These are phyloP conservation scores for Rana temporaria DNA, from an alignment of 2,113 vertebrate genomes.

Conservation along the genomic window DNA sequence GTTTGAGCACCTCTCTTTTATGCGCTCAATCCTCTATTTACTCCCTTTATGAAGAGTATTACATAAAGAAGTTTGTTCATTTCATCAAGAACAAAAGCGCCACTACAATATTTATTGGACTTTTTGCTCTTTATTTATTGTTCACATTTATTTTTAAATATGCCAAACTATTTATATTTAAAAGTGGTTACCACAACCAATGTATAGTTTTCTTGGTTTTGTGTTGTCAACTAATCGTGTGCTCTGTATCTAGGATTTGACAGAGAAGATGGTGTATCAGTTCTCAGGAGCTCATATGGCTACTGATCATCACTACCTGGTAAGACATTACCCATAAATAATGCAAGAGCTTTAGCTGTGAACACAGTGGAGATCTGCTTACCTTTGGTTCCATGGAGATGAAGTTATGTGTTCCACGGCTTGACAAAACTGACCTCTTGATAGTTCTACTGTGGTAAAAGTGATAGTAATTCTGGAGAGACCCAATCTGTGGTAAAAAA, in stretches of 20 bases:
- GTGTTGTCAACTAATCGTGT: background rate
- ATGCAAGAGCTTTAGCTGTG: slow-evolving; percentile 72
- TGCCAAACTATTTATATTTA: too few relatives aligned
- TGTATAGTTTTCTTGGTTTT: background rate
- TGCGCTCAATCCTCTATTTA: too few relatives aligned
- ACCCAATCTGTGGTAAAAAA: slow-evolving; percentile 85
- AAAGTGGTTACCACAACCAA: too few relatives aligned
- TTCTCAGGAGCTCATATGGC: slow-evolving; percentile 65
- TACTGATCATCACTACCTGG: slow-evolving; percentile 59
- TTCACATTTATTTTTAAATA: too few relatives aligned
- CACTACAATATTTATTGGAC: too few relatives aligned
- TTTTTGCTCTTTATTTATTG: too few relatives aligned
- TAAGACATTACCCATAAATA: slow-evolving; percentile 77
- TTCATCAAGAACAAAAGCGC: too few relatives aligned
- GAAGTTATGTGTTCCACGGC: slow-evolving; percentile 94
- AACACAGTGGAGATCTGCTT: slow-evolving; percentile 72
- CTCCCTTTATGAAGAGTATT: too few relatives aligned
- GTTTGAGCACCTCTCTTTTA: too few relatives aligned
- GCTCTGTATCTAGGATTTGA: slow-evolving; percentile 14
- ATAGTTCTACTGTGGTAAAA: slow-evolving; percentile 98
- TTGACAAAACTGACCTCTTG: slow-evolving; percentile 95
- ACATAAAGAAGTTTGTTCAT: too few relatives aligned
- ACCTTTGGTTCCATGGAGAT: slow-evolving; percentile 99
- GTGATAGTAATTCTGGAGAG: slow-evolving; percentile 96
- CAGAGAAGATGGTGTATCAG: slow-evolving; percentile 62